phyloP scores from a whole-genome alignment of 2,888 invertebrate genomes.

The Cabera pusaria region DNA sequence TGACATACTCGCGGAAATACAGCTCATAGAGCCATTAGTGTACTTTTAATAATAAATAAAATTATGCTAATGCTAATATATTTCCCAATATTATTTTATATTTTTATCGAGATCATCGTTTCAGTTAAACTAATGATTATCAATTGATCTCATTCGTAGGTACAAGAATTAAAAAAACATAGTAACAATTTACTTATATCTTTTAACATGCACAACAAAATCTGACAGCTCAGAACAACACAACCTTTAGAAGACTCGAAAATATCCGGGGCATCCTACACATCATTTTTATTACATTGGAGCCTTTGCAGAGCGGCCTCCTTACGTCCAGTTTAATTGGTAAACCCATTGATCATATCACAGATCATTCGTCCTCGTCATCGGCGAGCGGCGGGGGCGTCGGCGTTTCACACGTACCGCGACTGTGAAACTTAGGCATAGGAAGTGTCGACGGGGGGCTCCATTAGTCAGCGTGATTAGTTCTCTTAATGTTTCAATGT shows the following conservation, averaged over 20 bases:
- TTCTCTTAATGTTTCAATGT: conserved; percentile 82
- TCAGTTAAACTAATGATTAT: no score
- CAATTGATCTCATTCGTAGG: no score
- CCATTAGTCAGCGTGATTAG: conserved; percentile 82
- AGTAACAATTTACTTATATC: no score
- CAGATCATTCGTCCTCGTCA: conserved; percentile 62
- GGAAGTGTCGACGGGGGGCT: conserved; percentile 81
- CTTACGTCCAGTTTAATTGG: conserved; percentile 39
- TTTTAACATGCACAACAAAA: no score
- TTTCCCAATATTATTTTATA: no score
- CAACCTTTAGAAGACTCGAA: conserved; percentile 7
- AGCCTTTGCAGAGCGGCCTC: conserved; percentile 17
- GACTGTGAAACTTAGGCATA: conserved; percentile 77
- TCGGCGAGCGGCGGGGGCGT: conserved; percentile 46
- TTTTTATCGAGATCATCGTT: no score
- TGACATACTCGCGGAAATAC: no score
- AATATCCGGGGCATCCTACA: conserved; percentile 3
- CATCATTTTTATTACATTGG: conserved; percentile 9
- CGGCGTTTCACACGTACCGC: conserved; percentile 52
- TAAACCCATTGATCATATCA: conserved; percentile 48
- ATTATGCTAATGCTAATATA: no score
- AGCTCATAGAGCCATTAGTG: no score
- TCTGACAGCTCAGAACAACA: no score
- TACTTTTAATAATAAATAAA: no score
- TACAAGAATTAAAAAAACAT: no score